A percentile compares a stretch with the other conserved stretches of the same genome.
These are phyloP conservation scores for Notolepis coatsorum DNA, from an alignment of 2,797 vertebrate genomes.

Conservation along the genomic window DNA sequence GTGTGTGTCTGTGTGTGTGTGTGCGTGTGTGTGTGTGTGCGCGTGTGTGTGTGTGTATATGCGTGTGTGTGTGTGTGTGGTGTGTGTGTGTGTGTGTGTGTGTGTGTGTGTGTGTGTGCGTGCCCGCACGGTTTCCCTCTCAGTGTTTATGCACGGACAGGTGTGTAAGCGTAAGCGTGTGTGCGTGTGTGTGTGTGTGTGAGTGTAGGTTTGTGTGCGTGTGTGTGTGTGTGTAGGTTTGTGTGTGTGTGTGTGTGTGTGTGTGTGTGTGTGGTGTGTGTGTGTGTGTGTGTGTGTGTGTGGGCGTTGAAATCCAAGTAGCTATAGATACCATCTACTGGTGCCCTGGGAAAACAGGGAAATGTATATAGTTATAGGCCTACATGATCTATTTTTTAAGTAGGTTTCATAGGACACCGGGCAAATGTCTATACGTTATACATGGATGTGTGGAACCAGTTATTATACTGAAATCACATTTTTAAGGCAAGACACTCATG, in stretches of 20 bases:
- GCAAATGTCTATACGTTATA: constrained; percentile 56
- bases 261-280: constrained; percentile 9
- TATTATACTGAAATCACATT: constrained; percentile 58
- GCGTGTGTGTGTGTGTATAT: background rate
- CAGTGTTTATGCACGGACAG: background rate
- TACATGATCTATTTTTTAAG: constrained; percentile 44
- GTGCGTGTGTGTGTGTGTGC: background rate
- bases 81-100: constrained; percentile 34
- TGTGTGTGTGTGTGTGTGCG: constrained; percentile 38
- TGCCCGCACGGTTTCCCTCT: too few species aligned
- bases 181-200: background rate
- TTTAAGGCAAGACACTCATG: constrained; percentile 51
- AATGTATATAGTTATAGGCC: constrained; percentile 36
- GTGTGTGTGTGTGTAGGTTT: constrained; percentile 35
- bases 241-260: constrained; percentile 63
- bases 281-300: constrained; percentile 65
- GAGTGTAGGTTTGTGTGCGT: constrained; percentile 28
- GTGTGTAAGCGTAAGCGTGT: background rate
- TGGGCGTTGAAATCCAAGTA: constrained; percentile 90
- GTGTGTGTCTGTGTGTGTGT: constrained; percentile 75
- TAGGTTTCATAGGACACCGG: constrained; percentile 22
- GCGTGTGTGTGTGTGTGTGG: constrained; percentile 13
- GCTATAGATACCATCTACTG: constrained; percentile 44
- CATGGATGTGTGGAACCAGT: constrained; percentile 56
- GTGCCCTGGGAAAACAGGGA: constrained; percentile 47